Base-by-base conservation (phyloP, 2,797 vertebrate species). In the Iguana delicatissima region DNA sequence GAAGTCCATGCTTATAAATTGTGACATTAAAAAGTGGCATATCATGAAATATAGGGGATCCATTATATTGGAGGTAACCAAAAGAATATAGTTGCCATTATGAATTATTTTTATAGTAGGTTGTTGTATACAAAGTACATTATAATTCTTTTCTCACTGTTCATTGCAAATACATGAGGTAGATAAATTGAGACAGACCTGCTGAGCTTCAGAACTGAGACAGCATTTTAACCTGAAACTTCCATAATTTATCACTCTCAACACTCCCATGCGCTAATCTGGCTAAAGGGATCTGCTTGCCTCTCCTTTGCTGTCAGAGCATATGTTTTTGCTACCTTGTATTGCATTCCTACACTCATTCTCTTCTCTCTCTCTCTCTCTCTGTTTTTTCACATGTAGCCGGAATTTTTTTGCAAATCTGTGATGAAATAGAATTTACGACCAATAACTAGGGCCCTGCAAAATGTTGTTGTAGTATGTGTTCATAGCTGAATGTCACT, bases 341-440 rank as follows among this genome's bases (percentile, higher is more conserved):
- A 86, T 84, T 59, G 73, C 32, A 69, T 73, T 74, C 86, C 46
- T 42, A 22, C 18, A 42, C 8, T 6, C 6, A 42, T 38, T 77
- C 42, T 46, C 42, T 79, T 77, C 42, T 46, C 42, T 79, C 46
- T 16, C 38, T 12, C 90, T 57, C 62, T 42, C 42, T 42, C 42
- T 42, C 42, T 42, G 1, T 42, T 42, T 42, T 42, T 42, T 92
- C 62, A 83, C 86, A 91, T 90, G 72, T 86, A 88, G 26, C 35
- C 80, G 67, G 84, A 76, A 93, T 89, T 91, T 93, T 69, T 94
- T 94, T 91, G 90, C 89, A 93, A 86, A 52, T 1, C 24, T 89
- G 62, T 84, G 84, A 62, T 92, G 59, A 95, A 93, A 91, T 83
- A 84, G 32, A 73, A 79, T 90, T 94, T 92, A 94, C 83, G 35